These are phyloP conservation scores for Propithecus coquereli DNA, from an alignment of 2,113 vertebrate species.

Conservation along the genomic window DNA sequence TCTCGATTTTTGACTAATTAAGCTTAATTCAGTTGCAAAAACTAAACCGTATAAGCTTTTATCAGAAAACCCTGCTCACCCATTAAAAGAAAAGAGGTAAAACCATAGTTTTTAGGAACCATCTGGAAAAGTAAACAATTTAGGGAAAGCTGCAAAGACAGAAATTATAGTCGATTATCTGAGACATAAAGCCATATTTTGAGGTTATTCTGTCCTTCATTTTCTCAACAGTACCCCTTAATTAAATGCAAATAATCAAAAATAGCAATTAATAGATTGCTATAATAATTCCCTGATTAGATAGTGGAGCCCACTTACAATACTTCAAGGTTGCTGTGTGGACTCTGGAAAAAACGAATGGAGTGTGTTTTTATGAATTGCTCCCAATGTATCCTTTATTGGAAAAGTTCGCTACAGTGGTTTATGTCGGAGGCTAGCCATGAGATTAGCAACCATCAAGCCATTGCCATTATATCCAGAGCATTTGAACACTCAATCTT, in stretches of 20 bases:
- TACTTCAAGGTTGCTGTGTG: neutral
- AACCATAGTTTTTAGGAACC: constrained; percentile 65
- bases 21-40: constrained; percentile 69
- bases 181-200: constrained; percentile 72
- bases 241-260: constrained; percentile 83
- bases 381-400: neutral
- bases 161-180: constrained; percentile 80
- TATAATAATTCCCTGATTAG: constrained; percentile 71
- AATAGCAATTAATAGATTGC: constrained; percentile 76
- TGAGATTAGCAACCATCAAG: neutral
- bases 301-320: constrained; percentile 64
- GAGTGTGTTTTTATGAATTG: neutral
- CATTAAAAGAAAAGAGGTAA: constrained; percentile 59
- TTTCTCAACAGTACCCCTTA: constrained; percentile 78
- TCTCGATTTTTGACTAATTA: constrained; percentile 66
- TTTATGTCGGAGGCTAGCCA: neutral
- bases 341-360: neutral
- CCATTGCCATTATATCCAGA: neutral
- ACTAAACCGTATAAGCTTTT: constrained; percentile 56
- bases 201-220: constrained; percentile 78
- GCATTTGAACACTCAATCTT: neutral
- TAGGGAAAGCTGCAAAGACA: constrained; percentile 65
- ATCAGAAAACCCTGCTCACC: constrained; percentile 46
- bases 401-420: neutral
- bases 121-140: constrained; percentile 68